These are phyloP conservation scores for Serripes groenlandicus DNA, from an alignment of 2,888 invertebrate genomes.

Conservation along the genomic window DNA sequence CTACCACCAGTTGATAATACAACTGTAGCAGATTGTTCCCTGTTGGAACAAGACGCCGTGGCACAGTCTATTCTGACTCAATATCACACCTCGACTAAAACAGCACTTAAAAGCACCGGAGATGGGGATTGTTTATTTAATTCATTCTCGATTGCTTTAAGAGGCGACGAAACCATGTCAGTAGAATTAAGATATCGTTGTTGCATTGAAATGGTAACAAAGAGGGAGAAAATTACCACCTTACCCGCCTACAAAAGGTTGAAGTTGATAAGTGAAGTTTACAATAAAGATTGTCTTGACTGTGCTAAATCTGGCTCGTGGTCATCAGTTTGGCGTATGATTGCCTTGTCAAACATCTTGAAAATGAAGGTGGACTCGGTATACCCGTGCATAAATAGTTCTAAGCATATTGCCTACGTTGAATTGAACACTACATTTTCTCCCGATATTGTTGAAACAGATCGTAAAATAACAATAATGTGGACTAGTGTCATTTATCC, in stretches of 20 bases:
- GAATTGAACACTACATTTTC: too few species aligned
- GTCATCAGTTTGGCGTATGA: constrained; percentile 20
- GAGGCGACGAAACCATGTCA: constrained; percentile 28
- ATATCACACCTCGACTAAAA: too few species aligned
- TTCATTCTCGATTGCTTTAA: constrained; percentile 26
- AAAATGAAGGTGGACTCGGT: constrained; percentile 20
- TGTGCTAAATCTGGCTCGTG: constrained; percentile 23
- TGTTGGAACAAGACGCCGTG: too few species aligned
- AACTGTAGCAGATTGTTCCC: too few species aligned
- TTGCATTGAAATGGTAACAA: constrained; percentile 33
- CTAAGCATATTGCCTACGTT: constrained; percentile 2
- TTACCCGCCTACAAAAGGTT: constrained; percentile 12
- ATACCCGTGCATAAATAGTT: constrained; percentile 32
- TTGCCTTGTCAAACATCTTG: constrained; percentile 35
- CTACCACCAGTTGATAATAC: too few species aligned
- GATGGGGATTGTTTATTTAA: constrained; percentile 49
- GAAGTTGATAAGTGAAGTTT: constrained; percentile 1
- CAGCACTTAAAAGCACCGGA: constrained; percentile 14
- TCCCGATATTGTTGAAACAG: too few species aligned
- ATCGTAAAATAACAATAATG: too few species aligned
- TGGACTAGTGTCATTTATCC: too few species aligned
- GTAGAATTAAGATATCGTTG: constrained; percentile 36
- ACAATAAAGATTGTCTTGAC: not conserved
- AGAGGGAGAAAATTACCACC: not conserved
- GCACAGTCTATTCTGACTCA: too few species aligned